Evolutionary conservation across 2,113 vertebrate species (phyloP).

Genomic region (Zosterops japonicus): DNA sequence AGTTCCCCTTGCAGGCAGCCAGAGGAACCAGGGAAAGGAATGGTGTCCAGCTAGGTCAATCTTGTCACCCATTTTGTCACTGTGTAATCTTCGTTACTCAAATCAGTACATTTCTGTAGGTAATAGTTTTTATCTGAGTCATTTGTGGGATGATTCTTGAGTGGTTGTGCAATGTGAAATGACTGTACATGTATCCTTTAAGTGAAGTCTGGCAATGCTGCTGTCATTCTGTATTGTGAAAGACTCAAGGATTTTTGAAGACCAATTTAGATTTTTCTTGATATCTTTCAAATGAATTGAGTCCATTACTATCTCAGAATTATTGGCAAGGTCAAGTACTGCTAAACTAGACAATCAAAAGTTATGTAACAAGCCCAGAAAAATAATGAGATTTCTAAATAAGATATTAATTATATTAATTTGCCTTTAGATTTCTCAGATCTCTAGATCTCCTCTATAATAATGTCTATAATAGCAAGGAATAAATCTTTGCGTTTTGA

Average conservation of each 20-base stretch:
- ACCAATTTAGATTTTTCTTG: background rate
- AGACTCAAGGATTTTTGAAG: background rate
- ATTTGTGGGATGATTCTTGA: background rate
- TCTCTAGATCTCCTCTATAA: background rate
- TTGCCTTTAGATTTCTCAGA: background rate
- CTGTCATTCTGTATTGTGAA: background rate
- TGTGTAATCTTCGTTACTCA: background rate
- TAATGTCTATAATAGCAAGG: background rate
- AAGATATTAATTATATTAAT: background rate
- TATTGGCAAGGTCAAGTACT: background rate
- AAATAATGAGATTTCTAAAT: background rate
- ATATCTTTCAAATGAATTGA: background rate
- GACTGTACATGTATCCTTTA: background rate
- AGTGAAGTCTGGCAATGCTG: background rate
- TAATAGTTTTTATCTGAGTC: background rate
- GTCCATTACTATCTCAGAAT: background rate
- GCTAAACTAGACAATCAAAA: background rate
- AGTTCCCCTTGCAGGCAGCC: background rate
- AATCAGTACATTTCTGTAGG: background rate
- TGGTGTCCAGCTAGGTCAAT: rapidly evolving
- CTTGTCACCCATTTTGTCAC: background rate
- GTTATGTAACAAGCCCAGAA: background rate
- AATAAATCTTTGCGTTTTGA: background rate
- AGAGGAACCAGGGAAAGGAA: background rate
- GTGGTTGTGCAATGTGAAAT: background rate